Conservation (phyloP, 2,888 invertebrate species). For the Sceliomorpha sp. region DNA sequence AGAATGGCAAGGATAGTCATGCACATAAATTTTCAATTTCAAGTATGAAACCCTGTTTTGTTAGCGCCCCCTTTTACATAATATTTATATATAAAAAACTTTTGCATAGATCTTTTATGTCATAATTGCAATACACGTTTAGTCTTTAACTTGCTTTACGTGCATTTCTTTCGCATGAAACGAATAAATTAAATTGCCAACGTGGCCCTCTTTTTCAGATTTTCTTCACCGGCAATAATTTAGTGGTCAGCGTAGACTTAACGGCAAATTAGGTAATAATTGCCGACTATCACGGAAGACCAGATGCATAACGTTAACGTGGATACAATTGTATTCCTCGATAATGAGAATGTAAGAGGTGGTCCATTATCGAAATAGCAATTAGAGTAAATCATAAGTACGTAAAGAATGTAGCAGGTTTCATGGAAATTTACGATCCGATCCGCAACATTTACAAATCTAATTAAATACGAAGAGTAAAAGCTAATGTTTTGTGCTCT, state of each 20-base stretch:
- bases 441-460: not conserved
- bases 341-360: conserved; percentile 79
- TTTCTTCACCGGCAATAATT: conserved; percentile 61
- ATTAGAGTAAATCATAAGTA: conserved; percentile 79
- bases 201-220: conserved; percentile 36
- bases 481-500: no score
- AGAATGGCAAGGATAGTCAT: conserved; percentile 34
- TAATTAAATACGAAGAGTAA: not conserved
- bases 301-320: conserved; percentile 72
- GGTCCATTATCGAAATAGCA: conserved; percentile 79
- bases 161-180: conserved; percentile 19
- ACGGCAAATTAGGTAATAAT: conserved; percentile 79
- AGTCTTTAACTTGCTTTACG: no score
- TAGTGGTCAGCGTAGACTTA: conserved; percentile 75
- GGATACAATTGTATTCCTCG: conserved; percentile 77
- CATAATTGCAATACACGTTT: not conserved
- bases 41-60: conserved; percentile 14
- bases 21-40: conserved; percentile 39
- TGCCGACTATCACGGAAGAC: conserved; percentile 57
- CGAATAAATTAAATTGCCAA: conserved; percentile 32
- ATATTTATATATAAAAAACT: no score
- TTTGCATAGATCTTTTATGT: no score
- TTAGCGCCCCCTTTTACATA: no score
- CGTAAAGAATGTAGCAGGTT: conserved; percentile 29
- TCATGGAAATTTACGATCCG: conserved; percentile 16